Evolutionary conservation across 2,797 vertebrate genomes (phyloP), one percentile per base, ranked within the genome.

Genomic region (Falco novaeseelandiae): DNA sequence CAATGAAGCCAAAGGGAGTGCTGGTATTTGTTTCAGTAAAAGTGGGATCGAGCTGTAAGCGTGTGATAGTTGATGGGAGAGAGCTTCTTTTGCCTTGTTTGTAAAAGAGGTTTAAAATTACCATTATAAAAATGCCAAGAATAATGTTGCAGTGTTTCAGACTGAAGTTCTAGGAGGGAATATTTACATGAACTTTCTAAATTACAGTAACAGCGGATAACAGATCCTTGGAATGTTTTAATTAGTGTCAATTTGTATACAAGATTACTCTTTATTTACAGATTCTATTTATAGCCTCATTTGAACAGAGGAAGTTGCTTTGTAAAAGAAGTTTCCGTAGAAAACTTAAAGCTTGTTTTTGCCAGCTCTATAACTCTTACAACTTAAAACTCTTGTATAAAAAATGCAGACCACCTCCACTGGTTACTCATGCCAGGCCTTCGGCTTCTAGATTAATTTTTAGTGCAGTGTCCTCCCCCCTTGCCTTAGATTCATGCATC

Each of bases 271-370:
- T 19, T 88, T 40, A 79, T 72, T 87, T 62, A 26, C 26, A 51
- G 62, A 71, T 49, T 44, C 36, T 95, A 83, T 97, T 92, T 92
- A 95, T 90, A 95, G 91, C 32, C 20, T 30, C 76, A 42, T 88
- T 92, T 93, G 79, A 90, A 81, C 49, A 69, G 46, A 74, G 65
- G 91, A 96, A 96, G 89, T 95, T 78, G 54, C 49, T 88, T 91
- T 93, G 54, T 93, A 66, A 71, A 86, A 76, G 85, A 90, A 72
- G 14, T 40, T 89, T 83, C 82, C 87, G 72, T 90, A 58, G 84
- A 90, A 92, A 89, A 81, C 36, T 26, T 77, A 3, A 51, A 38
- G 40, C 23, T 87, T 82, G 14, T 73, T 92, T 91, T 83, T 82
- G 20, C 29, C 38, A 3, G 42, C 67, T 92, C 40, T 59, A 7